Evolutionary conservation across 2,888 invertebrate species (phyloP).

Genomic region (Hyalella azteca): DNA sequence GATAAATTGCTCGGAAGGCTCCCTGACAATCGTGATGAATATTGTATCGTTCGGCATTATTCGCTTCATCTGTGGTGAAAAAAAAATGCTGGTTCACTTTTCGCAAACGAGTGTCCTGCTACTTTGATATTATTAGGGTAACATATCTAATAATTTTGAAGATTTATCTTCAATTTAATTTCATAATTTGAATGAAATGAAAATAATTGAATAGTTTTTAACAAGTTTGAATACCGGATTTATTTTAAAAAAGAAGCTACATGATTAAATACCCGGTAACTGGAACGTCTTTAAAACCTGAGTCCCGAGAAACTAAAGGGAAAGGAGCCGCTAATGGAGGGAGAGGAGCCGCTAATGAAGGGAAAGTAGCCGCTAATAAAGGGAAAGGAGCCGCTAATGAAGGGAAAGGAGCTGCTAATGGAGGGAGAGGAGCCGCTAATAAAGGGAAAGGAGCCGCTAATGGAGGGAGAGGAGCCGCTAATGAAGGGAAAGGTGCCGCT

Average conservation of each 20-base stretch:
- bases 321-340: too few relatives aligned
- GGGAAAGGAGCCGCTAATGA: too few relatives aligned
- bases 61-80: slow-evolving; percentile 31
- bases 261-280: too few relatives aligned
- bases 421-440: too few relatives aligned
- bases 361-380: too few relatives aligned
- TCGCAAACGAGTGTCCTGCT: background rate
- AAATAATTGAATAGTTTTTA: background rate
- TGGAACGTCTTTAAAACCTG: too few relatives aligned
- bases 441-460: too few relatives aligned
- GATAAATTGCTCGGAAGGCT: slow-evolving; percentile 60
- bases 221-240: background rate
- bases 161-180: background rate
- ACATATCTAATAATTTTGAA: background rate
- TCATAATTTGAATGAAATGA: background rate
- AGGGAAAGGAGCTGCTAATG: too few relatives aligned
- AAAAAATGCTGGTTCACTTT: slow-evolving; percentile 10
- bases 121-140: background rate
- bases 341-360: too few relatives aligned
- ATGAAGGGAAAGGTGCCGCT: too few relatives aligned
- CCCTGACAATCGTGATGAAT: slow-evolving; percentile 60
- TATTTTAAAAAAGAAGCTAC: background rate
- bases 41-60: slow-evolving; percentile 55
- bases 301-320: too few relatives aligned
- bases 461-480: too few relatives aligned